phyloP scores from a whole-genome alignment of 2,888 invertebrate species.

The Drosophila rubida region DNA sequence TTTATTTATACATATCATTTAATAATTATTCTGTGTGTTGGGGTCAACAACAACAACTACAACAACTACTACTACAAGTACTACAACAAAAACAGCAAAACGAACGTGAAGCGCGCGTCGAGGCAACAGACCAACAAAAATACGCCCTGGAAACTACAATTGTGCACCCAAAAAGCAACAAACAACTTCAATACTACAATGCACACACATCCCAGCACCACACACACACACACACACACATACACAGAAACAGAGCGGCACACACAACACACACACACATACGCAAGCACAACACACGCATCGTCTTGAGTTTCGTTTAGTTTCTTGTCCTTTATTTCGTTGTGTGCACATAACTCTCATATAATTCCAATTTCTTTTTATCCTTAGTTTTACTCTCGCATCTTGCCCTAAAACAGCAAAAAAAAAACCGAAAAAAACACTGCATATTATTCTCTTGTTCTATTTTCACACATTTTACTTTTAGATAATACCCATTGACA shows the following conservation, averaged over 20 bases:
- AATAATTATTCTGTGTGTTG: conserved; percentile 18
- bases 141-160: conserved; percentile 1
- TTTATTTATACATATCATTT: not conserved
- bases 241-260: conserved; percentile 10
- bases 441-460: conserved; percentile 62
- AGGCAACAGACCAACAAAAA: conserved; percentile 7
- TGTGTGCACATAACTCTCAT: conserved; percentile 39
- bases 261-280: conserved; percentile 23
- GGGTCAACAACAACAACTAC: conserved; percentile 9
- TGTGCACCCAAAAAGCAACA: conserved; percentile 3
- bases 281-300: conserved; percentile 21
- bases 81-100: conserved; percentile 9
- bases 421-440: conserved; percentile 28
- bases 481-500: conserved; percentile 85
- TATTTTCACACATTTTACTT: conserved; percentile 70
- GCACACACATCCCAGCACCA: conserved; percentile 23
- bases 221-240: conserved; percentile 22
- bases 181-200: conserved; percentile 6
- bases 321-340: conserved; percentile 37
- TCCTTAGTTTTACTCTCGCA: conserved; percentile 11
- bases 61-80: not conserved
- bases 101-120: conserved; percentile 64
- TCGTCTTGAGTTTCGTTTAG: conserved; percentile 34
- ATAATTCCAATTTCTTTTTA: conserved; percentile 6
- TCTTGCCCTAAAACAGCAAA: conserved; percentile 11